Conservation (phyloP, 2,797 vertebrate genomes). For the Sebastes trivittatus region DNA sequence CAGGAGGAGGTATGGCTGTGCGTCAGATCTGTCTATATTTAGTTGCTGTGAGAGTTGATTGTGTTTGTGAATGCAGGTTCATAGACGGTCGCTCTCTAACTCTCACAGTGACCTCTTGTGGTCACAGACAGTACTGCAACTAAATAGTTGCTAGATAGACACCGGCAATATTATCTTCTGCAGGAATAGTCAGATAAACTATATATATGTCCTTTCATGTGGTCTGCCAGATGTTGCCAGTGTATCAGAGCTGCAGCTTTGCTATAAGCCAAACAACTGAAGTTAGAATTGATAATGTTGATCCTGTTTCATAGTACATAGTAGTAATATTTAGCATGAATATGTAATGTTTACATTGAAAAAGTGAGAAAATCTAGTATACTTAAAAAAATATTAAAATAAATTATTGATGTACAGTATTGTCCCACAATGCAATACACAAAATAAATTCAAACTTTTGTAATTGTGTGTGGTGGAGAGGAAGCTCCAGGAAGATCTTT, state of each 20-base stretch:
- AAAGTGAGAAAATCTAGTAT: neutral
- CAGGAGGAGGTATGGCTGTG: slow-evolving; percentile 64
- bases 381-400: neutral
- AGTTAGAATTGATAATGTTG: neutral
- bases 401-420: neutral
- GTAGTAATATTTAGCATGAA: neutral
- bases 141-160: neutral
- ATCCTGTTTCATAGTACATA: neutral
- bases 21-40: slow-evolving; percentile 87
- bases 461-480: no score
- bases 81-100: slow-evolving; percentile 38
- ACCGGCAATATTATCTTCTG: neutral
- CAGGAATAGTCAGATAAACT: neutral
- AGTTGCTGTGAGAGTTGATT: slow-evolving; percentile 76
- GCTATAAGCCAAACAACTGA: neutral
- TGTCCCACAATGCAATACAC: neutral
- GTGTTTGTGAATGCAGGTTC: slow-evolving; percentile 63
- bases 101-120: slow-evolving; percentile 82
- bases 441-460: neutral
- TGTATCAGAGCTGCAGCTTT: neutral
- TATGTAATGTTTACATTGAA: neutral
- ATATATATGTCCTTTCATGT: neutral
- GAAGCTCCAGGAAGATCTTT: no score
- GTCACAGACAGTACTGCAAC: slow-evolving; percentile 37
- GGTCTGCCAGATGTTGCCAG: neutral